Conservation (phyloP, 2,888 invertebrate species). For the Himalopsyche anomala region DNA sequence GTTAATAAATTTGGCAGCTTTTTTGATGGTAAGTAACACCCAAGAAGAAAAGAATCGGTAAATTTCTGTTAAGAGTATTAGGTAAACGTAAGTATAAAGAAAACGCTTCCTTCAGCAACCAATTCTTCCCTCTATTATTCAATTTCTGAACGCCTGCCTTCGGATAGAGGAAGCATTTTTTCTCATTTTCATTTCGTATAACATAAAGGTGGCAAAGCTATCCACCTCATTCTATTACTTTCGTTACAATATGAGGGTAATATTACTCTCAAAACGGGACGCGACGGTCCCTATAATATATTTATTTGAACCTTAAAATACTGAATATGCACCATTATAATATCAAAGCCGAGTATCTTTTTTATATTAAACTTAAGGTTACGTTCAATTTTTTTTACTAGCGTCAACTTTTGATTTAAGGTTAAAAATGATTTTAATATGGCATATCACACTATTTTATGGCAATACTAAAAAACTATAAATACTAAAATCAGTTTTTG, state of each 20-base stretch:
- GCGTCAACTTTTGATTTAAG: no score
- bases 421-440: no score
- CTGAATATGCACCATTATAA: no score
- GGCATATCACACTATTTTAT: not conserved
- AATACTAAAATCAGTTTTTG: no score
- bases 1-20: conserved; percentile 6
- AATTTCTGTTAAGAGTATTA: conserved; percentile 34
- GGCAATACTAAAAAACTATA: not conserved
- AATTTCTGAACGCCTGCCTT: conserved; percentile 26
- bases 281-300: not conserved
- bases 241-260: conserved; percentile 7
- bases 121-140: conserved; percentile 25
- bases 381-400: no score
- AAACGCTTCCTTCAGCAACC: conserved; percentile 24
- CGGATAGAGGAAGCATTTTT: conserved; percentile 19
- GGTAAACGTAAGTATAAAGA: conserved; percentile 26
- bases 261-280: not conserved
- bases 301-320: no score
- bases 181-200: conserved; percentile 30
- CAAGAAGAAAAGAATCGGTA: conserved; percentile 18
- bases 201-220: conserved; percentile 11
- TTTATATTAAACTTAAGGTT: no score
- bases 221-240: conserved; percentile 6
- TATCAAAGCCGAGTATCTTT: no score
- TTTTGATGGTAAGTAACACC: conserved; percentile 30